phyloP scores from a whole-genome alignment of 2,888 invertebrate genomes.

The Ceraclea dissimilis region DNA sequence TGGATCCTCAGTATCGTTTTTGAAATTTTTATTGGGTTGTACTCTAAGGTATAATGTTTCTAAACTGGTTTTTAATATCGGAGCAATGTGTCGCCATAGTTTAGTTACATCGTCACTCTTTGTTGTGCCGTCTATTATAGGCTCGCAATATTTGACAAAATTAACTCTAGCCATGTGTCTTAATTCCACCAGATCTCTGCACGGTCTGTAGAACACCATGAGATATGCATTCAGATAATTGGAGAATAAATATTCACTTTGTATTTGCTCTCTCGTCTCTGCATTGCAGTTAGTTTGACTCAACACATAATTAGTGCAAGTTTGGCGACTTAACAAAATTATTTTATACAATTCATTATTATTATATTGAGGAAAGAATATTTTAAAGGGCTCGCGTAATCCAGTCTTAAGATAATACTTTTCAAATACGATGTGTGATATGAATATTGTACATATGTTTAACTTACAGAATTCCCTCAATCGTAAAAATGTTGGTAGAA shows the following conservation, averaged over 20 bases:
- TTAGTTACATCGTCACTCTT: conserved; percentile 56
- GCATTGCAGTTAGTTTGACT: conserved; percentile 32
- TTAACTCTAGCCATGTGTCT: conserved; percentile 70
- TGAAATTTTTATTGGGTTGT: conserved; percentile 33
- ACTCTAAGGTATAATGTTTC: conserved; percentile 71
- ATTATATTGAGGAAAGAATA: conserved; percentile 76
- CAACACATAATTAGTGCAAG: conserved; percentile 36
- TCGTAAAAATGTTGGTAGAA: conserved; percentile 64
- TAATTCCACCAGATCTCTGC: conserved; percentile 78
- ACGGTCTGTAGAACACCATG: conserved; percentile 76
- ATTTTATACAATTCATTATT: conserved; percentile 57
- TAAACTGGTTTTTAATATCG: conserved; percentile 64
- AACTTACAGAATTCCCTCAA: conserved; percentile 63
- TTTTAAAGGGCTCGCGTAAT: conserved; percentile 59
- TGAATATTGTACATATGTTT: conserved; percentile 67
- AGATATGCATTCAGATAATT: conserved; percentile 78
- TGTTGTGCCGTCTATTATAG: conserved; percentile 60
- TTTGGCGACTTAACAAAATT: conserved; percentile 38
- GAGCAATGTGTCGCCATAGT: conserved; percentile 74
- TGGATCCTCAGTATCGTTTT: conserved; percentile 10
- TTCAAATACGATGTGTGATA: conserved; percentile 73
- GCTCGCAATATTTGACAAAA: conserved; percentile 72
- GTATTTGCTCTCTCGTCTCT: conserved; percentile 34
- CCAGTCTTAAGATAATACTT: conserved; percentile 69
- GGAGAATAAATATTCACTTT: conserved; percentile 55